These are phyloP conservation scores for Eristalis arbustorum DNA, from an alignment of 2,888 invertebrate genomes.

Conservation along the genomic window DNA sequence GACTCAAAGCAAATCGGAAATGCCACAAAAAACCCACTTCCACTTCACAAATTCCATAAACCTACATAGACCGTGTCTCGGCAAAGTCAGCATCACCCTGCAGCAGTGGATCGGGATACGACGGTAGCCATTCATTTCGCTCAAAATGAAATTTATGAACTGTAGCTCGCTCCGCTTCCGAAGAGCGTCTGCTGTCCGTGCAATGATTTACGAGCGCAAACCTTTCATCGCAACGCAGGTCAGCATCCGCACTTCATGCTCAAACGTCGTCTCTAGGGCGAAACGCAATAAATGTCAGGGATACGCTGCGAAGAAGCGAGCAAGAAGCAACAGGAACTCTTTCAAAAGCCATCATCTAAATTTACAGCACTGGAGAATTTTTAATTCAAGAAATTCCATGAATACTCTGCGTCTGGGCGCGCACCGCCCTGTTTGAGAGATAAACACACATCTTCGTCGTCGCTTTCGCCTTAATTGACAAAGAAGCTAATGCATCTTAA, in stretches of 20 bases:
- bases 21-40: background rate
- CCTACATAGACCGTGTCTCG: background rate
- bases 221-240: background rate
- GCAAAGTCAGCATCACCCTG: background rate
- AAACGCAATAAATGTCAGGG: background rate
- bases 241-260: background rate
- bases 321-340: background rate
- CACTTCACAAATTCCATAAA: background rate
- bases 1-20: background rate
- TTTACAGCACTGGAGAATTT: background rate
- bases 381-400: constrained; percentile 11
- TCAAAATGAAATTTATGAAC: background rate
- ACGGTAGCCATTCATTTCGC: background rate
- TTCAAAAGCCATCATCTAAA: background rate
- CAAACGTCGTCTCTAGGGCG: background rate
- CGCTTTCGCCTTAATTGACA: constrained; percentile 28
- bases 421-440: background rate
- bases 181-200: background rate
- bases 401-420: background rate
- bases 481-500: constrained; percentile 61
- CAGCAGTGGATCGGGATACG: background rate
- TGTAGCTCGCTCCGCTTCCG: background rate
- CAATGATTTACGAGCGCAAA: background rate
- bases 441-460: constrained; percentile 9
- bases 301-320: background rate